These are phyloP conservation scores for Zaprionus kolodkinae DNA, from an alignment of 1,140 invertebrate species.

Conservation along the genomic window DNA sequence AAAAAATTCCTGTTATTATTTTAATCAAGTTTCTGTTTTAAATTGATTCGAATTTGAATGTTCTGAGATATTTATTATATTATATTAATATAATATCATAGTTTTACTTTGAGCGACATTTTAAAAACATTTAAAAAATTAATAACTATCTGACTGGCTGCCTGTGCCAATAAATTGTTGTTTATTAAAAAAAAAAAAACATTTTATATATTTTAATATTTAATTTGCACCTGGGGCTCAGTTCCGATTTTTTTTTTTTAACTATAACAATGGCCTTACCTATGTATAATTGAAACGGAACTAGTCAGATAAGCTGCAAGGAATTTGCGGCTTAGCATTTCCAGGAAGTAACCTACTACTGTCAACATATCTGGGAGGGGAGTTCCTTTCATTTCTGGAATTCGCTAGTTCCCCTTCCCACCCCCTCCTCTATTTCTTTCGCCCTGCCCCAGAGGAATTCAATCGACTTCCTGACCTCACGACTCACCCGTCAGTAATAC, in stretches of 20 bases:
- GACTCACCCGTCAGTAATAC: constrained; percentile 32
- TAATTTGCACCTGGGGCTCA: background rate
- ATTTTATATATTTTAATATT: background rate
- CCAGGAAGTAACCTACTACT: background rate
- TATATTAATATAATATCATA: no score
- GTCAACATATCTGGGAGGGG: background rate
- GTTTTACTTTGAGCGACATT: no score
- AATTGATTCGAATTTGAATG: no score
- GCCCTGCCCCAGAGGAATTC: background rate
- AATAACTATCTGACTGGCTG: no score
- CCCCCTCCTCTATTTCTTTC: no score
- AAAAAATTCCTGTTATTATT: no score
- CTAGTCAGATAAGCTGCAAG: background rate
- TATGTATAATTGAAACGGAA: background rate
- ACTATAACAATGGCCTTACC: background rate
- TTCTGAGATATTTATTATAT: no score
- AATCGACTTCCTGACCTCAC: background rate
- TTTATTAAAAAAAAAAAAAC: background rate
- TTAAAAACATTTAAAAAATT: no score
- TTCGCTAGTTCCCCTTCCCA: background rate
- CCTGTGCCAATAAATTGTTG: background rate
- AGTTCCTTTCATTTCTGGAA: background rate
- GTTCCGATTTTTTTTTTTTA: no score
- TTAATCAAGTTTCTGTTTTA: no score
- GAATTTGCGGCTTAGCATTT: background rate